phyloP scores from a whole-genome alignment of 2,113 vertebrate species.

The Tenrec ecaudatus region DNA sequence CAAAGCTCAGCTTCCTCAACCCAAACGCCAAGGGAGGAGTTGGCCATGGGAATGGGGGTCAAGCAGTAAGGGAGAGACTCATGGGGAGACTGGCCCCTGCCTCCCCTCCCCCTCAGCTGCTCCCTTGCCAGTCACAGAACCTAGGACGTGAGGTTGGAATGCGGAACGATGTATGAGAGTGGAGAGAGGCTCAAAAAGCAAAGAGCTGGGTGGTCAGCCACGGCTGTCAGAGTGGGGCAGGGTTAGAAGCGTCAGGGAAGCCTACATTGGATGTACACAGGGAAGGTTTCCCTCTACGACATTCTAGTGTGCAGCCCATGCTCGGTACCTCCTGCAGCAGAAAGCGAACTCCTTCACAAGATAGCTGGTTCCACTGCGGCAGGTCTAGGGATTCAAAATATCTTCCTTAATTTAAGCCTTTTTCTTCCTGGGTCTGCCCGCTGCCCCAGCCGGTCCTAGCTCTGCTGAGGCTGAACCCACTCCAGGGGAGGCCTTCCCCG shows the following conservation, averaged over 20 bases:
- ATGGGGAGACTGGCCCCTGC: background rate
- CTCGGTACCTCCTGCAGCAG: background rate
- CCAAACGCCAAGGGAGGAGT: background rate
- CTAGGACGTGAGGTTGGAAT: background rate
- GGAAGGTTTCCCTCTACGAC: background rate
- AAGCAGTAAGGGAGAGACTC: background rate
- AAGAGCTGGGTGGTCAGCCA: background rate
- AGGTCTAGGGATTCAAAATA: background rate
- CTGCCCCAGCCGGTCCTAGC: background rate
- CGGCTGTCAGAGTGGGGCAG: background rate
- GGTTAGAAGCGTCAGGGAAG: background rate
- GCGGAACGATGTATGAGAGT: background rate
- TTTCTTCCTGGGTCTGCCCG: background rate
- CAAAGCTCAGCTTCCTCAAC: background rate
- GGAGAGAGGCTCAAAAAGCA: background rate
- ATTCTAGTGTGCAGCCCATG: background rate
- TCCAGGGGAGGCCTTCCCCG: background rate
- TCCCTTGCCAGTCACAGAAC: background rate
- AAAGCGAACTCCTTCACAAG: background rate
- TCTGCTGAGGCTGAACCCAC: background rate
- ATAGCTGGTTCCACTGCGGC: background rate
- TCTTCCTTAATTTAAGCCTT: background rate
- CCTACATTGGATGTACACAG: background rate
- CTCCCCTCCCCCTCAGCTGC: background rate
- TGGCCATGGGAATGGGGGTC: background rate